These are phyloP conservation scores for Aurelia sp. DNA, from an alignment of 30 jellyfish, hydroid and myxozoan genomes.

Conservation along the genomic window DNA sequence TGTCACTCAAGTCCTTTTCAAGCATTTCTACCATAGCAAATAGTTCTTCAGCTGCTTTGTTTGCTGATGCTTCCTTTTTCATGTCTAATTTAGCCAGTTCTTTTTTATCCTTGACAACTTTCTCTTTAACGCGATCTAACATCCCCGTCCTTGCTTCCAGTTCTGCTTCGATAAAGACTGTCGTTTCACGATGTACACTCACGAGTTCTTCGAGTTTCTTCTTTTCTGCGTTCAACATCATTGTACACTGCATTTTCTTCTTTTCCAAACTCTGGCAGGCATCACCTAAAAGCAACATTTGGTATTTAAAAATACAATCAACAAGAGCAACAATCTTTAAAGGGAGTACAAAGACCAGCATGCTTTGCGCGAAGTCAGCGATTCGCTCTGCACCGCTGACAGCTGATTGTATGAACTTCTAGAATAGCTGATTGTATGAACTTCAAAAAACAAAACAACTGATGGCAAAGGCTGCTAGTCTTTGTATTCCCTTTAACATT, in stretches of 20 bases:
- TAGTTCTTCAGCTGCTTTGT: constrained; percentile 92
- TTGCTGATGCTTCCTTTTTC: constrained; percentile 86
- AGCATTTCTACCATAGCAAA: constrained; percentile 92
- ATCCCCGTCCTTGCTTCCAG: constrained; percentile 81
- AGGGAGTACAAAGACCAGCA: too few relatives aligned
- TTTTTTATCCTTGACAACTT: constrained; percentile 83
- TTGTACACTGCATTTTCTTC: constrained; percentile 63
- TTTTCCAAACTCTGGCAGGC: constrained; percentile 81
- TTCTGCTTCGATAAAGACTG: constrained; percentile 92
- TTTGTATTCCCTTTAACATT: too few relatives aligned
- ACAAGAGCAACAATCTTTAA: too few relatives aligned
- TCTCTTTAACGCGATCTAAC: constrained; percentile 84
- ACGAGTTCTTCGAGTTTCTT: constrained; percentile 74
- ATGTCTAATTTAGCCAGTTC: constrained; percentile 93
- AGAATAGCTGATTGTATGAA: too few relatives aligned
- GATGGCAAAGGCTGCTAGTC: too few relatives aligned
- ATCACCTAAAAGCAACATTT: constrained; percentile 20
- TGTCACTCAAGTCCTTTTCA: constrained; percentile 89
- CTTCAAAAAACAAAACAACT: too few relatives aligned
- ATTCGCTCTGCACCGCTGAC: too few relatives aligned
- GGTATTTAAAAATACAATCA: too few relatives aligned
- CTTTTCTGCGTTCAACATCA: constrained; percentile 66
- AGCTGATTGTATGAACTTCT: too few relatives aligned
- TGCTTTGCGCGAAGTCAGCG: too few relatives aligned
- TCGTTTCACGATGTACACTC: constrained; percentile 91